Base-by-base conservation (phyloP, 2,888 invertebrate genomes). In the Metacarcinus magister region DNA sequence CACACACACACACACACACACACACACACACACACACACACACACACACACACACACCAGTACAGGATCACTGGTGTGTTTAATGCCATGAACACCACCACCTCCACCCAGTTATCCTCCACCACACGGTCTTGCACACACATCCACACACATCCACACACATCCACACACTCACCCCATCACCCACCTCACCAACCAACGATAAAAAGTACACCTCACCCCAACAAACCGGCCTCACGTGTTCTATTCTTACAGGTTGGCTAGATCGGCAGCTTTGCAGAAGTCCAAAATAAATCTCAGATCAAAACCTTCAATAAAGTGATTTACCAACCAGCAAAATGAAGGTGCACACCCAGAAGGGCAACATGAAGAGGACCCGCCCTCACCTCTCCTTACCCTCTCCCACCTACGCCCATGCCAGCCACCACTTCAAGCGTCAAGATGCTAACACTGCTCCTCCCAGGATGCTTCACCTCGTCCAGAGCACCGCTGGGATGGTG, bases 101-200 rank as follows among this genome's bases (percentile, higher is more conserved):
- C n/a, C n/a, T 67, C 67, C 67, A 67, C n/a, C 67, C n/a, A 67
- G 4, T 7, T 67, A 67, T 67, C 67, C 67, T 67, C 67, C 43
- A 91, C 91, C 91, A 91, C 91, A 44, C 44, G n/a, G n/a, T n/a
- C 67, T 67, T 67, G 67, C 3, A 23, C n/a, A 23, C 67, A 67
- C 67, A 67, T 67, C 67, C 67, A 67, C 67, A 39, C 39, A 39
- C 39, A 67, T 67, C 67, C 67, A 67, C 67, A 39, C 39, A 39
- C 39, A 67, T 67, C 67, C 67, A 67, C 67, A 39, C 39, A n/a
- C 67, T 67, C n/a, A 67, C 67, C n/a, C 23, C 7, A n/a, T n/a
- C 67, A 67, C 67, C n/a, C 67, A n/a, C n/a, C 67, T 67, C 67
- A 23, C 67, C 67, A 67, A 7, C 67, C n/a, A 5, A 67, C 23